Base-by-base conservation (phyloP, 2,113 vertebrate genomes). In the Platanista minor region DNA sequence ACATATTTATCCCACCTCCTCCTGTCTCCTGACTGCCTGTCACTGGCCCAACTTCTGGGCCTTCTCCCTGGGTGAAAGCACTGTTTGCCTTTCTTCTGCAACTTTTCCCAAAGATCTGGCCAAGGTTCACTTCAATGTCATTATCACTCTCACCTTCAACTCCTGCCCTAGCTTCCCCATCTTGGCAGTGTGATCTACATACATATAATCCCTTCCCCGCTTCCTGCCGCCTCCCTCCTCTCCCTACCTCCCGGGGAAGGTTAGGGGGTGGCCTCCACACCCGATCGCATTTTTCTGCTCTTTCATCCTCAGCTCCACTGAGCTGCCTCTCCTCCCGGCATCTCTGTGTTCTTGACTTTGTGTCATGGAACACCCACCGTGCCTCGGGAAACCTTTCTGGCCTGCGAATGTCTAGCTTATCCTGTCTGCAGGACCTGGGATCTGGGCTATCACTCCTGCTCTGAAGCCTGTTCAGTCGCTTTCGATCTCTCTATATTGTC, bases 281-380 rank as follows among this genome's bases (percentile, higher is more conserved):
- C 25, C 6, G 11, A 59, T 31, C 46, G 23, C 2, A 2, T 46
- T 43, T 94, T 69, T n/a, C 74, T 66, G 15, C 36, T 36, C 36
- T 49, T 80, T 54, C 61, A 49, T 80, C 77, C 85, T 72, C 0
- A 0, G 39, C 31, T 81, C 23, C 31, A 8, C n/a, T 1, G 67
- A 71, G 87, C 74, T 93, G 36, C n/a, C 52, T 31, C 31, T 27
- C 78, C 88, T 71, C 13, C 12, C 25, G 15, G 10, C 7, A 14
- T 61, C 78, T 82, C 78, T 52, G 33, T 87, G 33, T n/a, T 64
- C 87, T 95, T 92, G 66, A 89, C 67, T 89, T 86, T 90, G 57
- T 52, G 57, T 83, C 8, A 4, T 1, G 46, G 29, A 71, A 39
- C 21, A 20, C 59, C 57, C 71, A 21, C 83, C 81, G 0, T 49